A percentile compares a stretch with the other conserved stretches of the same genome.
These are phyloP conservation scores for Macropus fuliginosus DNA, from an alignment of 2,797 vertebrate genomes.

Conservation along the genomic window DNA sequence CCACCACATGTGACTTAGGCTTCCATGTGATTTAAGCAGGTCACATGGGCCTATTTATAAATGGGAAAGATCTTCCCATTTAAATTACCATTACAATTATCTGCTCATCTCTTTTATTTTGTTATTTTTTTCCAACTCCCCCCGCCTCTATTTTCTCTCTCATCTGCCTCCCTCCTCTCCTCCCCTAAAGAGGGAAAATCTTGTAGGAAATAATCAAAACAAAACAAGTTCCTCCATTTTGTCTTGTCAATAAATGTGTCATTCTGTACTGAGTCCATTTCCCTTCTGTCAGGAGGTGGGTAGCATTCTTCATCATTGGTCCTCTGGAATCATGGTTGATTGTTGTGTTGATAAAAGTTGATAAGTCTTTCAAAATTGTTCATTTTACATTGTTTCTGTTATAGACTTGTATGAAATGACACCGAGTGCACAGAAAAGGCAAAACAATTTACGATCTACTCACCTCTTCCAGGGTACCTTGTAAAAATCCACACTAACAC, in stretches of 20 bases:
- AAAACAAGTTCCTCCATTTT: background rate
- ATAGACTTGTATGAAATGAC: background rate
- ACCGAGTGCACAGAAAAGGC: background rate
- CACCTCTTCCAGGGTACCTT: constrained; percentile 27
- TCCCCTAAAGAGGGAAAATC: background rate
- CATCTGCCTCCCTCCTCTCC: background rate
- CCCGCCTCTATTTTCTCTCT: background rate
- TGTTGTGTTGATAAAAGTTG: background rate
- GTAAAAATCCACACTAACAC: constrained; percentile 52
- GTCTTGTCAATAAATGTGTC: background rate
- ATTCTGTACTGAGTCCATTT: background rate
- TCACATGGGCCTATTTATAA: no score
- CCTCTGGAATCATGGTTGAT: background rate
- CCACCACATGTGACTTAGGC: no score
- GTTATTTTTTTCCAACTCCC: background rate
- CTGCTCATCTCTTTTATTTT: background rate
- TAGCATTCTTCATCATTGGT: background rate
- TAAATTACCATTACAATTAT: no score
- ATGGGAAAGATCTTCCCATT: no score
- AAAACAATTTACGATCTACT: background rate
- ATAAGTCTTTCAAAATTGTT: background rate
- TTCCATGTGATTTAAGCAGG: no score
- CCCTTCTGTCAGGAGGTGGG: background rate
- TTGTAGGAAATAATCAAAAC: background rate
- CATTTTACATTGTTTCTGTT: background rate